Evolutionary conservation across 2,113 vertebrate genomes (phyloP).

Genomic region (Grallaria varia): DNA sequence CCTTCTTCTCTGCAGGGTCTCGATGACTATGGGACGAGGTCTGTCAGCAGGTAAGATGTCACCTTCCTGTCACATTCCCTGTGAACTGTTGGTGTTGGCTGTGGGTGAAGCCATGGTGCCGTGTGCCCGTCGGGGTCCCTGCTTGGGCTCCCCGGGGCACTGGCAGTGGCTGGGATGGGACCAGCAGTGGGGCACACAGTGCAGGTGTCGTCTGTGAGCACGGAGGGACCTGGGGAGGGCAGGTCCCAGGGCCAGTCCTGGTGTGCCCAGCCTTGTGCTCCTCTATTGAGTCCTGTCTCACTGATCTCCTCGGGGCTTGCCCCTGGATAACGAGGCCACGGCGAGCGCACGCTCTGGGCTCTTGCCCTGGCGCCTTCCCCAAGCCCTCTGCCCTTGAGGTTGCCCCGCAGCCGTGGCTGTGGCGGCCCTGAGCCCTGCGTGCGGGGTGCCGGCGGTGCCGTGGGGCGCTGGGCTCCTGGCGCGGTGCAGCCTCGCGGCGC

Average conservation of each 20-base stretch:
- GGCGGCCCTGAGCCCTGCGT: background rate
- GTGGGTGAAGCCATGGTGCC: background rate
- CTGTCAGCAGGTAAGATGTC: conserved; percentile 86
- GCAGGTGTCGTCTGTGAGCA: background rate
- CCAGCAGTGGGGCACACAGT: accelerated
- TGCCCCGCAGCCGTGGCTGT: background rate
- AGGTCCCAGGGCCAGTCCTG: background rate
- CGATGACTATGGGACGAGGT: conserved; percentile 86
- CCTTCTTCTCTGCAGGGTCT: conserved; percentile 70
- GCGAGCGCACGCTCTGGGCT: accelerated
- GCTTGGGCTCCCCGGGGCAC: accelerated
- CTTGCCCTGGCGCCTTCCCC: background rate
- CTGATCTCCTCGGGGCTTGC: accelerated
- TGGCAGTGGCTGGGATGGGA: background rate
- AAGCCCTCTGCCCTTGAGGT: background rate
- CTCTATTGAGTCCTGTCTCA: background rate
- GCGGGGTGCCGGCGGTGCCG: background rate
- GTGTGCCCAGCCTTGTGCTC: background rate
- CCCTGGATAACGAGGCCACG: accelerated
- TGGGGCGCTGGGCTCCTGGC: background rate
- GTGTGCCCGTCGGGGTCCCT: background rate
- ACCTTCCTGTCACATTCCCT: background rate
- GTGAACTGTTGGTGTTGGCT: background rate
- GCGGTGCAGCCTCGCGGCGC: background rate
- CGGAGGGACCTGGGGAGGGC: background rate